Evolutionary conservation across 92 coral and sea anemone species (phyloP).

Genomic region (Heliopora coerulea): DNA sequence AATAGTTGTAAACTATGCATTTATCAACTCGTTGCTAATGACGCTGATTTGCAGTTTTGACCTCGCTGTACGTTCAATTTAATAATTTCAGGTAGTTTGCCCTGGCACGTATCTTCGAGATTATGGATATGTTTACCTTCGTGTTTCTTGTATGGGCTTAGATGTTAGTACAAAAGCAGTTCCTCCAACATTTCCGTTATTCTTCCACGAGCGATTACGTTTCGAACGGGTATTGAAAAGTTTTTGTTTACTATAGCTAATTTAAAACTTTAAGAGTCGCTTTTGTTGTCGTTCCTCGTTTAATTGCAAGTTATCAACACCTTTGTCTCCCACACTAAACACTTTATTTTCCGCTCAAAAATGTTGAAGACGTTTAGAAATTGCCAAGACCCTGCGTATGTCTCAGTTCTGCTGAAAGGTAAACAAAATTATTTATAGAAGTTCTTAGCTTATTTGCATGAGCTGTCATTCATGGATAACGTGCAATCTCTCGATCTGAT

Average conservation of each 20-base stretch:
- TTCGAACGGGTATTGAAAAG: slow-evolving; percentile 81
- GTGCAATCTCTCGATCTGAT: not conserved
- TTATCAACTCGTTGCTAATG: slow-evolving; percentile 83
- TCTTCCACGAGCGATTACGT: slow-evolving; percentile 94
- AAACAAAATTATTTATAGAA: not conserved
- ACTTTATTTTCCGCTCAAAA: too few relatives aligned
- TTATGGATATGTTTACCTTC: slow-evolving; percentile 91
- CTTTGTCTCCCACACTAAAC: too few relatives aligned
- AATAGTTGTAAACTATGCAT: slow-evolving; percentile 21
- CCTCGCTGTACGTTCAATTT: slow-evolving; percentile 27
- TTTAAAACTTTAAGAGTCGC: not conserved
- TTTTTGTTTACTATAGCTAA: slow-evolving; percentile 7
- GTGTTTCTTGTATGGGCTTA: slow-evolving; percentile 95
- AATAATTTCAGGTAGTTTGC: slow-evolving; percentile 70
- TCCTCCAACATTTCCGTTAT: slow-evolving; percentile 93
- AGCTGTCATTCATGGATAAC: not conserved
- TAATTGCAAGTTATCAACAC: not conserved
- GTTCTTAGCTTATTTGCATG: too few relatives aligned
- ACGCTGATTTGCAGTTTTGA: slow-evolving; percentile 61
- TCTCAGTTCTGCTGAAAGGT: slow-evolving; percentile 95
- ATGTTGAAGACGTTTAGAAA: slow-evolving; percentile 82
- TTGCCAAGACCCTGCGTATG: slow-evolving; percentile 99
- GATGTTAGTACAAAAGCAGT: slow-evolving; percentile 93
- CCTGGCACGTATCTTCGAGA: slow-evolving; percentile 96
- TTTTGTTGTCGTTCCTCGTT: not conserved